Evolutionary conservation across 1,140 invertebrate genomes (phyloP), one percentile per base, ranked within the genome.

Genomic region (Artemia franciscana): DNA sequence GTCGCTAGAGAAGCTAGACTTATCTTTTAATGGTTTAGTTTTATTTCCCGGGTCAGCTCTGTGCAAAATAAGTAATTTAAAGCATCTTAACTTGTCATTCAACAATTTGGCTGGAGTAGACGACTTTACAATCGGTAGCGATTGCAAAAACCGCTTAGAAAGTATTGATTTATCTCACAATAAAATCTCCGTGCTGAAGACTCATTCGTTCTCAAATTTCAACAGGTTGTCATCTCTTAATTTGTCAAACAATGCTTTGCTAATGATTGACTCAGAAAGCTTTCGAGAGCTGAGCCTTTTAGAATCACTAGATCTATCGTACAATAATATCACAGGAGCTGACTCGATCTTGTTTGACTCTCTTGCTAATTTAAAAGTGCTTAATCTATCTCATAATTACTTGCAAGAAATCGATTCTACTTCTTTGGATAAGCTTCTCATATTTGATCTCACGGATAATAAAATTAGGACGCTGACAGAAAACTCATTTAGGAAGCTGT

Each of bases 401-500:
- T 89, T 90, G 69, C 82, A 83, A 18, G 73, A 90, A 15, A 82
- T 81, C 66, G 84, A 86, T 67, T 71, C 91, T 58, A 83, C 85
- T 7, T 79, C 80, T 0, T 75, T 94, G 56, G 84, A 88, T 66
- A 83, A 88, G 69, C 75, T 96, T 59, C 76, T 89, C 30, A 80
- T 89, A 5, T 77, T 96, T 27, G 87, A 95, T 72, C 75, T 93
- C 59, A 86, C 86, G 1, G 81, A 84, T 62, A 96, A 96, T 75
- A 81, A 83, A 67, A 75, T 96, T 51, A 12, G 12, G 12, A 51
- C 2, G 21, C 39, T 51, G 12, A 15, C 39, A 51, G 39, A 51
- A 51, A 51, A 51, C 39, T 51, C 39, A 18, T 51, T 51, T 18
- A 12, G 21, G 39, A 51, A 51, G 21, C 39, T 51, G 21, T 51